Base-by-base conservation (phyloP, 2,888 invertebrate species). In the Plagodis pulveraria region DNA sequence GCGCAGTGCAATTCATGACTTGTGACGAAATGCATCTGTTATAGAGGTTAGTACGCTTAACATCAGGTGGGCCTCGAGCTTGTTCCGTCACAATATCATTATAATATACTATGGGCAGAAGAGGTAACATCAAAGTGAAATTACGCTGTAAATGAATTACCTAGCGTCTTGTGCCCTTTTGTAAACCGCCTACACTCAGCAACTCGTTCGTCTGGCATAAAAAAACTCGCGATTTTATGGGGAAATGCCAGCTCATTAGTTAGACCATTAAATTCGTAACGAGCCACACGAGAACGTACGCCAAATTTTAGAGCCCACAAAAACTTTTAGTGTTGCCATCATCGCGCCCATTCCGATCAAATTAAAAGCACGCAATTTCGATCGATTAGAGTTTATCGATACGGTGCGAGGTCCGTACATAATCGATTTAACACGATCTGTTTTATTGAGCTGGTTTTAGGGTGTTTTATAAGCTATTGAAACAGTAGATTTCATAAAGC, bases 261-360 rank as follows among this genome's bases (percentile, higher is more conserved):
- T 45, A 61, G 52, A 61, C 71, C 72, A 78, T 81, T 74, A 80
- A 77, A 71, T 58, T 56, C 45, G 71, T 82, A 74, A 82, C 78
- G 81, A 80, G 55, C 77, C 52, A 46, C 47, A 45, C 46, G 38
- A 48, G 50, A 54, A 73, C 70, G 74, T 76, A 73, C 72, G 65
- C 56, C 52, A 44, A 22, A 38, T 55, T 62, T 65, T 62, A 62
- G 45, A 59, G 57, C 53, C 76, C 72, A 72, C 75, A 76, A 74
- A 77, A 77, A 76, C 71, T 66, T 58, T 65, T 63, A 60, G 58
- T 64, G 66, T 67, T 65, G 69, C 70, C 70, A 70, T 73, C 70
- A 70, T 70, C 65, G 53, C 63, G 50, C 57, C 54, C 62, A 62
- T 62, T 58, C 44, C 57, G 54, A 58, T 58, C 54, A 33, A 62